A percentile compares a stretch with the other conserved stretches of the same genome.
Conservation (phyloP, 2,888 invertebrate genomes). For the Quadroppia sp. region DNA sequence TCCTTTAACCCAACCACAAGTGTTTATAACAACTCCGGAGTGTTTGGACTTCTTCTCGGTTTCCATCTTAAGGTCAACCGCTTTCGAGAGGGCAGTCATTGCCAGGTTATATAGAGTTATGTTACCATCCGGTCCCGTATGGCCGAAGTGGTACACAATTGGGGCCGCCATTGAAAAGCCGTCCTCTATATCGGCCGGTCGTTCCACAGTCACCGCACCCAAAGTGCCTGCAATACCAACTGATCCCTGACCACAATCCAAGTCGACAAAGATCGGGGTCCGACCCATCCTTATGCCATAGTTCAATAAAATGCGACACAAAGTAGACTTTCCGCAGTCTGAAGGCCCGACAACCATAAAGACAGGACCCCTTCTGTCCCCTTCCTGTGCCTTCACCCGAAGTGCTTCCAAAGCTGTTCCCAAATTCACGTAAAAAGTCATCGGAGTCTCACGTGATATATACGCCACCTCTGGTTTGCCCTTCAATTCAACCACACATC, state of each 20-base stretch:
- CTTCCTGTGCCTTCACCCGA: conserved; percentile 71
- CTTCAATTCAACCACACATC: conserved; percentile 66
- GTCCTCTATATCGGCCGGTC: conserved; percentile 89
- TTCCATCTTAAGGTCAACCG: conserved; percentile 75
- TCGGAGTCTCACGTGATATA: conserved; percentile 92
- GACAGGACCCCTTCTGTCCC: conserved; percentile 67
- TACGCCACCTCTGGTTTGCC: conserved; percentile 87
- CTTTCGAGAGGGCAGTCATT: conserved; percentile 76
- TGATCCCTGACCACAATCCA: conserved; percentile 92
- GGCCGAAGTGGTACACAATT: conserved; percentile 87
- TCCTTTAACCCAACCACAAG: conserved; percentile 93
- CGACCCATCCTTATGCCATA: conserved; percentile 70
- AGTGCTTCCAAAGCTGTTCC: conserved; percentile 91
- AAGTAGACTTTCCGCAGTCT: conserved; percentile 94
- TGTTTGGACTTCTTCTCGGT: conserved; percentile 74
- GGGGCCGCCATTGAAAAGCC: conserved; percentile 92
- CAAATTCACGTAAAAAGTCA: conserved; percentile 90
- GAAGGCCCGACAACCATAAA: conserved; percentile 85
- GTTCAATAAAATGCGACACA: conserved; percentile 81
- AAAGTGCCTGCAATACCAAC: conserved; percentile 85
- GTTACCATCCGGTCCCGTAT: conserved; percentile 71
- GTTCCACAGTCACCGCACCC: conserved; percentile 74
- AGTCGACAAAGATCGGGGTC: conserved; percentile 81
- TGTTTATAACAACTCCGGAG: conserved; percentile 85
- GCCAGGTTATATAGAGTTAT: conserved; percentile 76